These are phyloP conservation scores for Anguilla obscura DNA, from an alignment of 2,797 vertebrate genomes.

Conservation along the genomic window DNA sequence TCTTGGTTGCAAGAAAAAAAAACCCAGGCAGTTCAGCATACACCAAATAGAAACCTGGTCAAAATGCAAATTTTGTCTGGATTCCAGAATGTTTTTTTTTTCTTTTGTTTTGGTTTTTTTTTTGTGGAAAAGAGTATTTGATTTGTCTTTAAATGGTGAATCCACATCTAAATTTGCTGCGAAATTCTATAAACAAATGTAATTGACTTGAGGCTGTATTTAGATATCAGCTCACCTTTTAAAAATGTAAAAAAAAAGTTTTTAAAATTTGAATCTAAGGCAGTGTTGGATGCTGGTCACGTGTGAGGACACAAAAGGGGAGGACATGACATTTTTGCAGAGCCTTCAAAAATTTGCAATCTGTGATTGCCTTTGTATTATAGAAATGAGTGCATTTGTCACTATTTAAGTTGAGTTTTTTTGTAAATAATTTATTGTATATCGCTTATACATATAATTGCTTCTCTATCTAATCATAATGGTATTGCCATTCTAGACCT, in stretches of 20 bases:
- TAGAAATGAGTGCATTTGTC: slow-evolving; percentile 81
- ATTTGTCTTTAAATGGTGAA: neutral
- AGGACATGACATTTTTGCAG: slow-evolving; percentile 60
- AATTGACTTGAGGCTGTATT: neutral
- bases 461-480: slow-evolving; percentile 64
- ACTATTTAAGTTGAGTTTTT: slow-evolving; percentile 71
- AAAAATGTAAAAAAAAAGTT: too few relatives aligned
- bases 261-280: neutral
- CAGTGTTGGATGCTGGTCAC: neutral
- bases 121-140: neutral
- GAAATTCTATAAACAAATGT: neutral
- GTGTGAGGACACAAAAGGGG: slow-evolving; percentile 47
- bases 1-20: neutral
- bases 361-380: slow-evolving; percentile 95
- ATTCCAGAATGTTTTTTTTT: neutral
- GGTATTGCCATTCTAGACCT: slow-evolving; percentile 69
- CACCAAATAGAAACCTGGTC: slow-evolving; percentile 1
- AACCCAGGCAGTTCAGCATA: neutral
- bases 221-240: neutral
- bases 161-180: neutral
- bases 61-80: neutral
- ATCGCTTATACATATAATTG: slow-evolving; percentile 62
- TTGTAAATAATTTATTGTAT: slow-evolving; percentile 70
- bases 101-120: neutral
- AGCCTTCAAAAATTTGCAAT: slow-evolving; percentile 86